phyloP scores from a whole-genome alignment of 2,888 invertebrate species.

The Neria commutata region DNA sequence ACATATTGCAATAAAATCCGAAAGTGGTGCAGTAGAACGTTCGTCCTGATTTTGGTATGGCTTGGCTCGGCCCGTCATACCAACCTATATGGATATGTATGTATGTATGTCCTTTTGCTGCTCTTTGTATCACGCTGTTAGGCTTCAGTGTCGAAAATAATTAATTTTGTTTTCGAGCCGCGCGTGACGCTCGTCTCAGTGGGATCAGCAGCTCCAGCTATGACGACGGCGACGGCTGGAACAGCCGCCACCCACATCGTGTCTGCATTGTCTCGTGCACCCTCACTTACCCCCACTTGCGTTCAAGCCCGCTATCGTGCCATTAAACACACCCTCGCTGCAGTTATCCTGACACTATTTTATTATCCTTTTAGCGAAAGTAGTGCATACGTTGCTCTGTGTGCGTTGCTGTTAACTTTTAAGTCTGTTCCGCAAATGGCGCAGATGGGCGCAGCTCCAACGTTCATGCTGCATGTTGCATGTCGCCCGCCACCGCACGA shows the following conservation, averaged over 20 bases:
- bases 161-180: conserved; percentile 30
- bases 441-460: not conserved
- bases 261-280: too few species aligned
- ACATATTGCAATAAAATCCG: not conserved
- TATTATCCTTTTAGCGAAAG: not conserved
- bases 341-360: not conserved
- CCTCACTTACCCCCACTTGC: too few species aligned
- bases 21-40: too few species aligned
- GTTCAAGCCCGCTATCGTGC: not conserved
- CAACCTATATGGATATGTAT: too few species aligned
- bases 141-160: conserved; percentile 10
- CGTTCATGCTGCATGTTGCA: not conserved
- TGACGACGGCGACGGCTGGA: not conserved
- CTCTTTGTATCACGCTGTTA: conserved; percentile 14
- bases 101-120: too few species aligned
- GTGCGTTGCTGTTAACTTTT: not conserved
- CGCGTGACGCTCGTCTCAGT: not conserved
- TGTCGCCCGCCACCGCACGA: not conserved
- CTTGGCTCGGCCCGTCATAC: too few species aligned
- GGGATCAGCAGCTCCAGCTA: not conserved
- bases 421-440: too few species aligned
- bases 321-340: not conserved
- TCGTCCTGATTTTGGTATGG: too few species aligned
- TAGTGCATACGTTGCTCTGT: not conserved
- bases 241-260: not conserved